These are phyloP conservation scores for Oxyruncus cristatus DNA, from an alignment of 2,113 vertebrate genomes.

Conservation along the genomic window DNA sequence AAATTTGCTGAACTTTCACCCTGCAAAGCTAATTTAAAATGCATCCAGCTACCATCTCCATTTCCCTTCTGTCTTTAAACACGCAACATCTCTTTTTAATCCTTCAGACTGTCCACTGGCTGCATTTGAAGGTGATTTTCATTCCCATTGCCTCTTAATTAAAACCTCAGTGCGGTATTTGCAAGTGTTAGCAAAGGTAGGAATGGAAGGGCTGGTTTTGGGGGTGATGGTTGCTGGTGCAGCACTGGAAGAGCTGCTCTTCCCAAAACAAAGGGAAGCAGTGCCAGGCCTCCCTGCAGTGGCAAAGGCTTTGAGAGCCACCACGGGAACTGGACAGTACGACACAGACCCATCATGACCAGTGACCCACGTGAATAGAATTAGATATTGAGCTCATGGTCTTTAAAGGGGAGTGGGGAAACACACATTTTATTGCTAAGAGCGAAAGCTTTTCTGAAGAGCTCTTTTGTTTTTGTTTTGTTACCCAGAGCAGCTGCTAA, in stretches of 20 bases:
- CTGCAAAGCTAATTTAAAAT: not conserved
- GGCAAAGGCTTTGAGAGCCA: not conserved
- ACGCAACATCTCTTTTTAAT: not conserved
- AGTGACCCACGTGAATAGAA: not conserved
- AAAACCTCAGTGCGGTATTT: not conserved
- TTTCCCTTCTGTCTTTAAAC: not conserved
- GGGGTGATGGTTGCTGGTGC: accelerated
- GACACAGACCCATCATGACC: not conserved
- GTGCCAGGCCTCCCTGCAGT: not conserved
- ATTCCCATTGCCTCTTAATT: not conserved
- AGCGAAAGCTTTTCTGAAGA: not conserved
- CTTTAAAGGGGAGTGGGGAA: not conserved
- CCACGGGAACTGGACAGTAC: not conserved
- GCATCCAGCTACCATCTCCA: not conserved
- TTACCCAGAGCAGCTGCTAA: not conserved
- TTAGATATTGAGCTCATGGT: not conserved
- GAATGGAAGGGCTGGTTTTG: not conserved
- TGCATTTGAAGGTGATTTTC: not conserved
- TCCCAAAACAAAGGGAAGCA: not conserved
- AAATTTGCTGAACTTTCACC: not conserved
- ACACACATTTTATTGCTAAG: not conserved
- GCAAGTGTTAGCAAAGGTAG: not conserved
- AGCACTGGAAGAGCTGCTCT: not conserved
- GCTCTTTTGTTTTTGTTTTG: not conserved
- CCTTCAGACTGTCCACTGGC: not conserved